Evolutionary conservation across 2,888 invertebrate genomes (phyloP), one percentile per base, ranked within the genome.

Genomic region (Xanthorhoe designata): DNA sequence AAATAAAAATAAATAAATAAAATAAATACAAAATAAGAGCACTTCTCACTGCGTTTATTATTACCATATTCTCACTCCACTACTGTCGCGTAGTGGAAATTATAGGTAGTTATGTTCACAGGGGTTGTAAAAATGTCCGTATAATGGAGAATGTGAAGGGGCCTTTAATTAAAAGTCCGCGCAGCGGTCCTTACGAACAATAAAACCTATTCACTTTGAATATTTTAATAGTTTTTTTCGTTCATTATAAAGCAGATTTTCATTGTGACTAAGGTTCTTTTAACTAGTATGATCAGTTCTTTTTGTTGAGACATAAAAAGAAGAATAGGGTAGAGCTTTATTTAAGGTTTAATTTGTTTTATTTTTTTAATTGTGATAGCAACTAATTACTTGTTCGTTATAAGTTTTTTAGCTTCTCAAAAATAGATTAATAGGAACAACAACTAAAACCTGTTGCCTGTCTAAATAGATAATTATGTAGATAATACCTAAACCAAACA

Each of bases 101-200:
- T 68, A 61, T 67, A 50, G 55, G 55, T 45, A 69, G 62, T 64
- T 68, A 66, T 72, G 71, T 73, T 77, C 77, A 50, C 59, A 74
- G 82, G 83, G 85, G 83, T 78, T 86, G 88, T 86, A 87, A 89
- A 90, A 91, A 87, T 85, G 86, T 87, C 84, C 82, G 83, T 84
- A 87, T 88, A 90, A 88, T 88, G 83, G 83, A 83, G 86, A 83
- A 83, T 84, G 86, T 85, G 83, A 80, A 88, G 83, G 87, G 86
- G 84, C 83, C 84, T 89, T 90, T 91, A 91, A 91, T 92, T 91
- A 92, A 91, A 92, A 91, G 89, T 88, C 90, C 85, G 87, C 85
- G 82, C 83, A 81, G 69, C 80, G 76, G 84, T 81, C 81, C 85
- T 85, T 82, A 70, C 76, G 81, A 78, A 89, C 89, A 89, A 90